A percentile compares a stretch with the other conserved stretches of the same genome.
Evolutionary conservation across 2,888 invertebrate genomes (phyloP).

Genomic region (Xestia ashworthii): DNA sequence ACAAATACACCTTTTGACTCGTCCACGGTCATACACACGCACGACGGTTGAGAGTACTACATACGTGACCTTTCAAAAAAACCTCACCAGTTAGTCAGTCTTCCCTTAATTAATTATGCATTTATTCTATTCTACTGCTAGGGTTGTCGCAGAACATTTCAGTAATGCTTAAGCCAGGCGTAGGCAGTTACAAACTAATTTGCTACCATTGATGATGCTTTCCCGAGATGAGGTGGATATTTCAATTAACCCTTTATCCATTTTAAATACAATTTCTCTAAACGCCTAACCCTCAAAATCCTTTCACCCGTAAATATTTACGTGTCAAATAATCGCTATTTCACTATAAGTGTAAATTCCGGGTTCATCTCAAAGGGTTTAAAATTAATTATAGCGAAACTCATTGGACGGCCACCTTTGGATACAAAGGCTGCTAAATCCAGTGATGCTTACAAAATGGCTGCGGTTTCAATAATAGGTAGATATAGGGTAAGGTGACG

Average conservation of each 20-base stretch:
- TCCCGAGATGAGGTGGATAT: conserved; percentile 8
- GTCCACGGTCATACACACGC: too few relatives aligned
- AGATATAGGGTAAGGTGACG: conserved; percentile 62
- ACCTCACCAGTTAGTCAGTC: too few relatives aligned
- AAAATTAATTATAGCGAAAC: conserved; percentile 63
- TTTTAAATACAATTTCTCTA: conserved; percentile 43
- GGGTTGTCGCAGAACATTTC: background rate
- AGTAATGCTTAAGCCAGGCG: background rate
- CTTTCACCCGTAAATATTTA: conserved; percentile 52
- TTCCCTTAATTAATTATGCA: background rate
- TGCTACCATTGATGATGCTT: background rate
- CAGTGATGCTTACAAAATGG: conserved; percentile 75
- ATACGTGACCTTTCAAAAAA: too few relatives aligned
- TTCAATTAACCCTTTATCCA: conserved; percentile 34
- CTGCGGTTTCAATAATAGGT: conserved; percentile 73
- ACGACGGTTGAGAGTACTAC: too few relatives aligned
- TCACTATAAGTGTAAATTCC: conserved; percentile 45
- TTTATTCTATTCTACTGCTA: background rate
- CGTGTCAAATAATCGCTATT: conserved; percentile 44
- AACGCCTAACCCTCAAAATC: conserved; percentile 34
- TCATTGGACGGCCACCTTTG: conserved; percentile 50
- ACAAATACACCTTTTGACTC: too few relatives aligned
- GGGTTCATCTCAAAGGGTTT: conserved; percentile 51
- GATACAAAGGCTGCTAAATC: conserved; percentile 68
- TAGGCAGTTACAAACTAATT: background rate